Base-by-base conservation (phyloP, 2,797 vertebrate genomes). In the Sebastes wilsoni region DNA sequence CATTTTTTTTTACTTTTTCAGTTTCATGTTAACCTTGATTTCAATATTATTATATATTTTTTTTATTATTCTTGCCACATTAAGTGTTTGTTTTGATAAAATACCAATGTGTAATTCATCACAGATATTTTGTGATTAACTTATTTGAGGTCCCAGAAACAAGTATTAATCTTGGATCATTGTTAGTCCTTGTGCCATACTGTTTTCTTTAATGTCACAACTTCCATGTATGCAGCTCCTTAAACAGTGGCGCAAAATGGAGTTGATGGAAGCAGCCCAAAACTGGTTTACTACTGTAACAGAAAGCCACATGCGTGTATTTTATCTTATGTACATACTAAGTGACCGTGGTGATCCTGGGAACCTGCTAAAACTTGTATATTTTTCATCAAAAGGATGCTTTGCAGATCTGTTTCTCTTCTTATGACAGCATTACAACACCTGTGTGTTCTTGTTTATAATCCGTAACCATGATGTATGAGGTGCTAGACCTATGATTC, bases 401-500 rank as follows among this genome's bases (percentile, higher is more conserved):
- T 72, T 69, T 81, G 23, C 65, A 52, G 77, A 79, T 75, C 56
- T 28, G 56, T 80, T 75, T 79, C 58, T 82, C 67, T 49, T 82
- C 55, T 72, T 64, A n/a, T 2, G 49, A 61, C 81, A 85, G 75
- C 83, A 60, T 81, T 75, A 64, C 7, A 3, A 70, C 68, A 62
- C 34, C 56, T 70, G 59, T 73, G 66, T 86, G 77, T 89, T 76
- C 55, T 52, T 72, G 79, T 89, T 84, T 64, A 74, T 89, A 73
- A 46, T 83, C 62, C 3, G 52, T 88, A 62, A 66, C 72, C 78
- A 70, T 58, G 5, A 64, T 70, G 67, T 88, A 85, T 52, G 71
- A 84, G 71, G 79, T 84, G 78, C 87, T 80, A 85, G 85, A 85
- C 88, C 84, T 87, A 74, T 84, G 58, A 81, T 62, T 54, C 64